Evolutionary conservation across 2,113 vertebrate species (phyloP), one percentile per base, ranked within the genome.

Genomic region (Myrmecophaga tridactyla): DNA sequence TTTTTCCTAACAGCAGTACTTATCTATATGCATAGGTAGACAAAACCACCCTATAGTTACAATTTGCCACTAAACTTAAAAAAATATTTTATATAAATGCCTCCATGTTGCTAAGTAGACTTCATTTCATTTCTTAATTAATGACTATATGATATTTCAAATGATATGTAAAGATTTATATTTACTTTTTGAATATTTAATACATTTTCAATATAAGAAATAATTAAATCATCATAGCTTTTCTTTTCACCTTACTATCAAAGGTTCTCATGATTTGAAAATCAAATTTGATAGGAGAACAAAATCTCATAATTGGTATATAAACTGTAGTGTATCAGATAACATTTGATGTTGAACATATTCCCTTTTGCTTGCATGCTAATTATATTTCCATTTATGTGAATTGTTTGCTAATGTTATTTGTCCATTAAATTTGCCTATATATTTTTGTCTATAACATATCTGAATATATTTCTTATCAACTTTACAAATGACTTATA

Each of bases 391-490:
- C 18, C 90, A n/a, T 48, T 58, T 86, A 31, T 48, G 14, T 58
- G 23, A 93, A 36, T 43, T 80, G 11, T 23, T 86, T 43, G 17
- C 65, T 85, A 34, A 75, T 75, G 21, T 41, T 58, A 51, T 78
- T 87, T 65, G 17, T 81, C 91, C 25, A 81, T 90, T 75, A 25
- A 43, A 67, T 92, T 80, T 93, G 20, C 20, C 5, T 46, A 18
- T 90, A 58, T 39, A 18, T 63, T 46, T 82, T 46, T 62, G 34
- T n/a, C 31, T 36, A 58, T 88, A 67, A 56, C 72, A 21, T 62
- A 89, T 76, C 31, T 78, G 72, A 92, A 65, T 85, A 80, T 78
- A 84, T 48, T 87, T n/a, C n/a, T n/a, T 90, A 63, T 39, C 63
- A 85, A 25, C 94, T 94, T 89, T 73, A 76, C 23, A 72, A 84